Conservation (phyloP, 2,797 vertebrate genomes). For the Cephalopachus bancanus region DNA sequence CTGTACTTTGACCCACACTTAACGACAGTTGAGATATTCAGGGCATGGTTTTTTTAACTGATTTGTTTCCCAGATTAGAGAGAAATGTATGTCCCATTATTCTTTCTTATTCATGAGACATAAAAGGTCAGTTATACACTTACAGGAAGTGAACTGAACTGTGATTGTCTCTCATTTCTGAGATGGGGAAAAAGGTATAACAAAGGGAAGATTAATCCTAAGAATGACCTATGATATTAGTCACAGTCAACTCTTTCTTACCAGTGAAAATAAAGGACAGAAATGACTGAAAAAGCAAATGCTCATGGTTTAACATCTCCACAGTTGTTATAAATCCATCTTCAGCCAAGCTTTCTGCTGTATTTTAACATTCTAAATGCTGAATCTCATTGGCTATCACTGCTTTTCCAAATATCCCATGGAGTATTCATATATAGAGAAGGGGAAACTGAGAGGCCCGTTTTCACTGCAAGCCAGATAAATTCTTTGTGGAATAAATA, state of each 20-base stretch:
- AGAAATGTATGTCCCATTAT: not conserved
- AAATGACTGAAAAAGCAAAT: not conserved
- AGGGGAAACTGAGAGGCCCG: not conserved
- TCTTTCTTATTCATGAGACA: slow-evolving; percentile 46
- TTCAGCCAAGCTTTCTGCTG: not conserved
- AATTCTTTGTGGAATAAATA: slow-evolving; percentile 18
- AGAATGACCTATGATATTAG: not conserved
- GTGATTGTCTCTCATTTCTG: slow-evolving; percentile 45
- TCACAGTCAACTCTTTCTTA: slow-evolving; percentile 11
- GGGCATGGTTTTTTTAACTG: slow-evolving; percentile 31
- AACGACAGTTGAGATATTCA: slow-evolving; percentile 62
- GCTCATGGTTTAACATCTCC: not conserved
- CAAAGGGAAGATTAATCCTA: not conserved
- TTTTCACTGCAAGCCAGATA: not conserved
- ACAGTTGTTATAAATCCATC: not conserved
- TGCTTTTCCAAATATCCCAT: not conserved
- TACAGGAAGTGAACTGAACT: slow-evolving; percentile 21
- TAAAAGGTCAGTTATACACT: slow-evolving; percentile 8
- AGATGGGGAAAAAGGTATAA: not conserved
- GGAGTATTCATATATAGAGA: not conserved
- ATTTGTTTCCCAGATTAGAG: slow-evolving; percentile 52
- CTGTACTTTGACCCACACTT: slow-evolving; percentile 64
- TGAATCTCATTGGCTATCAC: not conserved
- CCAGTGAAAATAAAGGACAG: not conserved
- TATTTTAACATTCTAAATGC: slow-evolving; percentile 12